These are phyloP conservation scores for Malurus alboscapulatus DNA, from an alignment of 2,113 vertebrate species.

Conservation along the genomic window DNA sequence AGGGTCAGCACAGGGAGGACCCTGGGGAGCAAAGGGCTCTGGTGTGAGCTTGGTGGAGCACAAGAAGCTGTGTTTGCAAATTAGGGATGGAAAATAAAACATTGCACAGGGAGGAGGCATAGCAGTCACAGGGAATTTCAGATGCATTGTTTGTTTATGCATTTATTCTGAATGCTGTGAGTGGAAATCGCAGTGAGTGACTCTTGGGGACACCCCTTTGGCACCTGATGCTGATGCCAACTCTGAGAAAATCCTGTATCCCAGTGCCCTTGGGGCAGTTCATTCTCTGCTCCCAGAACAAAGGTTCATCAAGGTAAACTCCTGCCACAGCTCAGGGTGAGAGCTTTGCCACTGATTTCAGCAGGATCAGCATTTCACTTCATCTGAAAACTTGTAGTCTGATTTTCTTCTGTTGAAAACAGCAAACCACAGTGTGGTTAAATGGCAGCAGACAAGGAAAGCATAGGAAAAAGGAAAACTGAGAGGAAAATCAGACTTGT, in stretches of 20 bases:
- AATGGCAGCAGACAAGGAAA: neutral
- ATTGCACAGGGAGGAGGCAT: neutral
- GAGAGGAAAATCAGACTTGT: neutral
- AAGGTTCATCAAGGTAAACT: neutral
- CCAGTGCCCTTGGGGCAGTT: neutral
- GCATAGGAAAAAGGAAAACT: neutral
- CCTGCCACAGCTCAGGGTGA: neutral
- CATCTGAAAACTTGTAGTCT: neutral
- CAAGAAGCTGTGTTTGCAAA: neutral
- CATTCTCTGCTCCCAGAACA: neutral
- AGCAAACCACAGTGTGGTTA: neutral
- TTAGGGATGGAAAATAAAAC: neutral
- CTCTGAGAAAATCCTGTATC: neutral
- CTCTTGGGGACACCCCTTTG: neutral
- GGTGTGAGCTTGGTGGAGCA: rapidly evolving
- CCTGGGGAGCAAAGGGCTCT: neutral
- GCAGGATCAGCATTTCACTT: neutral
- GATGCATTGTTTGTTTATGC: neutral
- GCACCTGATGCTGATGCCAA: neutral
- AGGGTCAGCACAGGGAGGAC: neutral
- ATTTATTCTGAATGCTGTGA: neutral
- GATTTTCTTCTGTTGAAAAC: neutral
- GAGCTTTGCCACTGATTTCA: neutral
- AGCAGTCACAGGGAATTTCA: neutral
- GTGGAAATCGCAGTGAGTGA: neutral